Base-by-base conservation (phyloP, 2,113 vertebrate genomes). In the Raja brachyura region DNA sequence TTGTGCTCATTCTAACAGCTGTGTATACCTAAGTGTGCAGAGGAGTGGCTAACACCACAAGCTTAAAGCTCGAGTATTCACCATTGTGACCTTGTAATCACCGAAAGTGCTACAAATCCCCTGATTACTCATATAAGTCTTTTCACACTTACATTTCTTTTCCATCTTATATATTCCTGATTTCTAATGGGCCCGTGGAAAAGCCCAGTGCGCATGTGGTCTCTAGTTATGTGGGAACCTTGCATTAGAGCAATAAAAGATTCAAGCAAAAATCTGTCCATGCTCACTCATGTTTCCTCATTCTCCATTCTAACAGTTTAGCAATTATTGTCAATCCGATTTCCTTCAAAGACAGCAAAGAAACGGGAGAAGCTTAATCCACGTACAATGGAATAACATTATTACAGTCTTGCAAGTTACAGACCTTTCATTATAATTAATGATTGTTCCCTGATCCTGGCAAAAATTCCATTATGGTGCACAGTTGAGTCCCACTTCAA, bases 11-110 rank as follows among this genome's bases (percentile, higher is more conserved):
- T 28, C 68, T 73, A 70, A 66, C 90, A 92, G 90, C 90, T 92
- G 90, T 92, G 63, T 92, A 92, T 92, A 73, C 90, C 90, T 68
- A 92, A 92, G 68, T 92, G 90, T 68, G 22, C 66, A 92, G 90
- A 92, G 68, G 66, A 92, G 90, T 73, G 39, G 90, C 66, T 73
- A 92, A 92, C 90, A 92, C 66, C 48, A 68, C 13, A 20, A 92
- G 66, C 90, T 88, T 88, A 63, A 63, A 63, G 59, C 83, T 88
- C n/a, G n/a, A 63, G 66, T 92, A 70, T 92, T 92, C 90, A 92
- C 66, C 68, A 48, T 73, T 92, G 90, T 73, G 66, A 92, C 63
- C 20, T 74, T 92, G 66, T 73, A 92, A 92, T 92, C 90, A 92
- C 66, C 90, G 54, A 13, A 92, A 73, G 66, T 73, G 66, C 90